A percentile compares a stretch with the other conserved stretches of the same genome.
Evolutionary conservation across 2,888 invertebrate species (phyloP).

Genomic region (Adelphocoris suturalis): DNA sequence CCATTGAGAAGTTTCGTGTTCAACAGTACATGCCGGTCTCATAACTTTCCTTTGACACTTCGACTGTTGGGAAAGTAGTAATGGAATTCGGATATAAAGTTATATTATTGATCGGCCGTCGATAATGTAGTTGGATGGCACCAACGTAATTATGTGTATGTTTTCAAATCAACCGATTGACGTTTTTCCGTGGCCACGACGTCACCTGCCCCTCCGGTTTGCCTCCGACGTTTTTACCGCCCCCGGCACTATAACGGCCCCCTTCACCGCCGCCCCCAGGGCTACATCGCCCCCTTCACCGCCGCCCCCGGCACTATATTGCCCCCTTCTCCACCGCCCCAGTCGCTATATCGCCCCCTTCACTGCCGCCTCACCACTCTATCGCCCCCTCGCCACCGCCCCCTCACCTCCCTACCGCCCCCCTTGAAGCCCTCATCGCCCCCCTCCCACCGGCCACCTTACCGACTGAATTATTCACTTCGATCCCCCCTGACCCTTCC

Average conservation of each 20-base stretch:
- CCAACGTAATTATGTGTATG: neutral
- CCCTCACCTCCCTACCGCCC: neutral
- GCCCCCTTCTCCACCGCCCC: neutral
- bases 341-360: neutral
- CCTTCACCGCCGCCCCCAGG: neutral
- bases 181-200: neutral
- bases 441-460: neutral
- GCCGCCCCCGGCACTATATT: neutral
- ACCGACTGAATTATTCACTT: slow-evolving; percentile 41
- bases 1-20: too few species aligned
- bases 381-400: neutral
- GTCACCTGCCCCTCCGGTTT: slow-evolving; percentile 32
- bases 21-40: too few species aligned
- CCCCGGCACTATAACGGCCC: neutral
- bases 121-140: too few species aligned
- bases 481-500: neutral
- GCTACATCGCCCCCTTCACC: neutral
- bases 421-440: neutral
- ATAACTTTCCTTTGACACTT: too few species aligned
- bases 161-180: neutral
- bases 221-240: too few species aligned
- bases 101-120: too few species aligned
- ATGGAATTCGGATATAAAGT: too few species aligned
- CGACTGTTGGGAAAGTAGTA: too few species aligned
- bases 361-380: neutral